Evolutionary conservation across 2,113 vertebrate genomes (phyloP).

Genomic region (Chionomys nivalis): DNA sequence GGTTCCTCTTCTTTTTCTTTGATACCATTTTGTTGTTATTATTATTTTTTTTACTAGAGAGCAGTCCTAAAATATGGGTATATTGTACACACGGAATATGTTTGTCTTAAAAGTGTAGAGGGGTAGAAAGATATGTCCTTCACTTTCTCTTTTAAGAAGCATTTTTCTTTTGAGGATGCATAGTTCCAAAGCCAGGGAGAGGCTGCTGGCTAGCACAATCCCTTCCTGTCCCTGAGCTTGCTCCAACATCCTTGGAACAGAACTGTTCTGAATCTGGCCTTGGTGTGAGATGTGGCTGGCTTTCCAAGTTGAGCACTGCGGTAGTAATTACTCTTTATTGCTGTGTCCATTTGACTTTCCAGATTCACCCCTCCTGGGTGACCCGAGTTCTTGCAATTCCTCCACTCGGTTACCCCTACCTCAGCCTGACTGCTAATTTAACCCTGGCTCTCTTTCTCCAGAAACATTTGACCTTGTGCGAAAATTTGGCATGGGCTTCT

Average conservation of each 20-base stretch:
- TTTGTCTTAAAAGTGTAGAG: background rate
- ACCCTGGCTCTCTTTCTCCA: slow-evolving; percentile 67
- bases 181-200: slow-evolving; percentile 30
- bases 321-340: slow-evolving; percentile 74
- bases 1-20: slow-evolving; percentile 55
- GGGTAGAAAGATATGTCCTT: slow-evolving; percentile 36
- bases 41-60: background rate
- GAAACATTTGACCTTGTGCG: slow-evolving; percentile 76
- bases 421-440: slow-evolving; percentile 66
- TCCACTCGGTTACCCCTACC: slow-evolving; percentile 54
- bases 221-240: slow-evolving; percentile 50
- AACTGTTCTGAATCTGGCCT: slow-evolving; percentile 64
- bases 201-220: slow-evolving; percentile 44
- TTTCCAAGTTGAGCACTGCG: slow-evolving; percentile 75
- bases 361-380: background rate
- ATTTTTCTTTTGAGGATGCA: slow-evolving; percentile 47
- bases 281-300: slow-evolving; percentile 68
- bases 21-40: background rate
- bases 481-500: slow-evolving; percentile 67
- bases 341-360: slow-evolving; percentile 67
- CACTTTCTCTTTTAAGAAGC: slow-evolving; percentile 53
- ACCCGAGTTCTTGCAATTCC: slow-evolving; percentile 14
- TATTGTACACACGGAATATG: background rate
- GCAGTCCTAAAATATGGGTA: background rate
- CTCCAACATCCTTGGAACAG: slow-evolving; percentile 72